Percentiles rank a stretch among this genome's conserved stretches.
These are phyloP conservation scores for Drosophila rellima DNA, from an alignment of 2,888 invertebrate genomes.

Conservation along the genomic window DNA sequence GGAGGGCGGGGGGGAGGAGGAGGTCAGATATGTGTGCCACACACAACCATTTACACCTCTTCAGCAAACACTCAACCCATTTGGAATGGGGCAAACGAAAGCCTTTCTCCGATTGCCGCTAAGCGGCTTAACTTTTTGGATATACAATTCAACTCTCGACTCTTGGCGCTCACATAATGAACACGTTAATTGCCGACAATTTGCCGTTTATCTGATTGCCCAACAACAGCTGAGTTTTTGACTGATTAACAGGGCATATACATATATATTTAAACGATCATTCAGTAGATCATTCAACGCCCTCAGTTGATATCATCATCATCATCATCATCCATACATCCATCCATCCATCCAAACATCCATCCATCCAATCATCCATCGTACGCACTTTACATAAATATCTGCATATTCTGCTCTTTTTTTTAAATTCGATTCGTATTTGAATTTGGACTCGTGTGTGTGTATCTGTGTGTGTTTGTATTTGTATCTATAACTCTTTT, in stretches of 20 bases:
- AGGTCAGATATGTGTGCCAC: conserved; percentile 36
- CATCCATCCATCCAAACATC: conserved; percentile 14
- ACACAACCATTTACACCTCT: conserved; percentile 53
- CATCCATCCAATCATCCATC: conserved; percentile 10
- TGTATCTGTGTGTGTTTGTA: background rate
- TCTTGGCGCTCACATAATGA: conserved; percentile 44
- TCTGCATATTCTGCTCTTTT: conserved; percentile 35
- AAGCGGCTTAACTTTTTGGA: conserved; percentile 51
- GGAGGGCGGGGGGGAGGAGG: background rate
- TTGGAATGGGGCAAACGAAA: conserved; percentile 33
- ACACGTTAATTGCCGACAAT: conserved; percentile 74
- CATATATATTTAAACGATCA: conserved; percentile 31
- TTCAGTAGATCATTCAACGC: conserved; percentile 67
- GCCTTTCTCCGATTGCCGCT: conserved; percentile 53
- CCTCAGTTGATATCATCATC: conserved; percentile 57
- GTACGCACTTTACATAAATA: conserved; percentile 71
- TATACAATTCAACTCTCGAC: conserved; percentile 13
- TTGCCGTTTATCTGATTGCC: conserved; percentile 50
- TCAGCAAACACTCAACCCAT: conserved; percentile 57
- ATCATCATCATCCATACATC: no score
- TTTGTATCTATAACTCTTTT: conserved; percentile 35
- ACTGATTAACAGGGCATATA: conserved; percentile 53
- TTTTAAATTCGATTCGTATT: conserved; percentile 31
- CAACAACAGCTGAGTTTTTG: conserved; percentile 27
- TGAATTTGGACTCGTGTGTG: conserved; percentile 28